Evolutionary conservation across 1,140 invertebrate genomes (phyloP), one percentile per base, ranked within the genome.

Genomic region (Pachypeltis micranthus): DNA sequence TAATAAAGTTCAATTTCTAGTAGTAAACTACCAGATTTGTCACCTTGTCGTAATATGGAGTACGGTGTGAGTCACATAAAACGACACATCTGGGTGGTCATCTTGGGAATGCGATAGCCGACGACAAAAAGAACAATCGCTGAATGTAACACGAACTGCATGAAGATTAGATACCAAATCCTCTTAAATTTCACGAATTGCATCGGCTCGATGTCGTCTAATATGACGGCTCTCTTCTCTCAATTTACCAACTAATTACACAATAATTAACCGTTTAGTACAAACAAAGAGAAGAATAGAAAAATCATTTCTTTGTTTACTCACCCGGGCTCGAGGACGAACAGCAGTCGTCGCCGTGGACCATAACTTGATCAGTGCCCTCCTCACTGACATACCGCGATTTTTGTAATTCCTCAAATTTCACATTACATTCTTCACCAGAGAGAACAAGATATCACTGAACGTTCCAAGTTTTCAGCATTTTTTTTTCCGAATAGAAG

Each of bases 291-390:
- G 12, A 21, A 10, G 12, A 10, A 51, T 21, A 10, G 23, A 51
- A 51, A 21, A 21, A 16, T 51, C 4, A 4, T 21, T 21, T 10
- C 7, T 51, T 14, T 14, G 19, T 21, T 16, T 7, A 51, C 10
- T 51, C 47, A 51, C 47, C 47, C 23, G 47, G 47, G 47, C 47
- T 51, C 10, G 47, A 51, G 47, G 47, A 16, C 47, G 47, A 51
- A 21, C 10, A 21, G 23, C 4, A 21, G 19, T 16, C 47, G 4
- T 10, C 47, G 10, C 47, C 47, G 47, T 51, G 12, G 21, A 51
- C 47, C 47, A 51, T 51, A 51, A 51, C 21, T 51, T 51, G 47
- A 51, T 51, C 47, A 51, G 21, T 14, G 47, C 10, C 47, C 47
- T 51, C 47, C 47, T 51, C 47, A 51, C 10, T 51, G 47, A 51